Conservation (phyloP, 1,140 invertebrate genomes). For the Drosophila rufa region DNA sequence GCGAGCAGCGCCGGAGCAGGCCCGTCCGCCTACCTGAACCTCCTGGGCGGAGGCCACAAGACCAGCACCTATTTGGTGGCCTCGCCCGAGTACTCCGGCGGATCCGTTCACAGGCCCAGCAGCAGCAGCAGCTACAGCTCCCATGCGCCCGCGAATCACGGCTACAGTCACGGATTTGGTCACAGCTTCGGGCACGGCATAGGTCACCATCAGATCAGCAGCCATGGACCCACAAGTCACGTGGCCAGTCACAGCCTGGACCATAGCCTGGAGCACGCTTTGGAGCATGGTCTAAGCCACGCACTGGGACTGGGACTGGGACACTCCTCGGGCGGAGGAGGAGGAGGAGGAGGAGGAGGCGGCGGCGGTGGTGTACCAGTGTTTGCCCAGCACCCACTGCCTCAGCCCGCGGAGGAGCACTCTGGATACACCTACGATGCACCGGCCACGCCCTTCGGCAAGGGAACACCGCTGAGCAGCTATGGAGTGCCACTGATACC, state of each 20-base stretch:
- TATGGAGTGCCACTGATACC: slow-evolving; percentile 63
- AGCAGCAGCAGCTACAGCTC: slow-evolving; percentile 14
- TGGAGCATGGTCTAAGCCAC: slow-evolving; percentile 41
- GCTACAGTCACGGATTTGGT: slow-evolving; percentile 14
- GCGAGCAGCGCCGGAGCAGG: background rate
- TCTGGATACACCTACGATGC: slow-evolving; percentile 58
- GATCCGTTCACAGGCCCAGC: background rate
- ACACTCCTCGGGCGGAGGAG: slow-evolving; percentile 11
- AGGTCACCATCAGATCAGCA: slow-evolving; percentile 22
- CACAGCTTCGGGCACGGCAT: slow-evolving; percentile 6
- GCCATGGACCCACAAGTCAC: slow-evolving; percentile 20
- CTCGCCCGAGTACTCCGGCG: slow-evolving; percentile 34
- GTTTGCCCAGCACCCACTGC: slow-evolving; percentile 33
- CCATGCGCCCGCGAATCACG: slow-evolving; percentile 9
- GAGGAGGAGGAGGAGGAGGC: slow-evolving; percentile 10
- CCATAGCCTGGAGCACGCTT: slow-evolving; percentile 20
- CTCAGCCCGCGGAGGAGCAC: slow-evolving; percentile 33
- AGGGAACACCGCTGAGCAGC: slow-evolving; percentile 57
- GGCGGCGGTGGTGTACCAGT: background rate
- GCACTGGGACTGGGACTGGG: slow-evolving; percentile 25
- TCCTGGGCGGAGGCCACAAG: slow-evolving; percentile 51
- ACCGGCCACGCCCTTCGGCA: slow-evolving; percentile 49
- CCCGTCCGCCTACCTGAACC: slow-evolving; percentile 16
- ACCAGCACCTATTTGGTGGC: slow-evolving; percentile 56
- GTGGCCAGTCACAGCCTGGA: slow-evolving; percentile 15